Evolutionary conservation across 1,140 invertebrate genomes (phyloP).

Genomic region (Solenopsis fugax): DNA sequence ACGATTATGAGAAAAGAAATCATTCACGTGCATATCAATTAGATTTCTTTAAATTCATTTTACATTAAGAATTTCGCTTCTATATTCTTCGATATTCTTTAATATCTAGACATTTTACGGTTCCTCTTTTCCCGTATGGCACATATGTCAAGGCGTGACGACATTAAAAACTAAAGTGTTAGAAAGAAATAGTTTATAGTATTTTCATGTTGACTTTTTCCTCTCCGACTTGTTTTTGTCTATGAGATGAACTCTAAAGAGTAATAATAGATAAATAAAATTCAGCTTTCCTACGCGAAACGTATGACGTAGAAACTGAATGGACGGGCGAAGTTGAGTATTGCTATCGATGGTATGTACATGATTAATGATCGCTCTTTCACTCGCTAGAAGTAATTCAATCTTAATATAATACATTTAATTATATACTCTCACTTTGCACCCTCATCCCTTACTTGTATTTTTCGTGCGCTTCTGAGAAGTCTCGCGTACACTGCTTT

Average conservation of each 20-base stretch:
- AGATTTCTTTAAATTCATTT: not conserved
- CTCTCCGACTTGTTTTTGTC: slow-evolving; percentile 25
- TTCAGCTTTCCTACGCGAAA: slow-evolving; percentile 32
- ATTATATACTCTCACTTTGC: slow-evolving; percentile 75
- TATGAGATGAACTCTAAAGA: slow-evolving; percentile 15
- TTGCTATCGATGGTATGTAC: slow-evolving; percentile 78
- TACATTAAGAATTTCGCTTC: not conserved
- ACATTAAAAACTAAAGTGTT: slow-evolving; percentile 13
- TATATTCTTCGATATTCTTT: not conserved
- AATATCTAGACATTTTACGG: not conserved
- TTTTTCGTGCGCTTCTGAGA: slow-evolving; percentile 71
- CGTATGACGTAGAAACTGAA: slow-evolving; percentile 72
- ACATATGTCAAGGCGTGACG: slow-evolving; percentile 23
- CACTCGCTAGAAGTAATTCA: slow-evolving; percentile 66
- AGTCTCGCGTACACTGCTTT: slow-evolving; percentile 65
- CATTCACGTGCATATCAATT: not conserved
- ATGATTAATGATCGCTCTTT: slow-evolving; percentile 73
- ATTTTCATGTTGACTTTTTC: not conserved
- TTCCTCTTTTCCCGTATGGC: not conserved
- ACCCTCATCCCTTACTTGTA: slow-evolving; percentile 68
- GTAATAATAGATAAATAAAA: slow-evolving; percentile 10
- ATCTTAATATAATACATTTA: slow-evolving; percentile 76
- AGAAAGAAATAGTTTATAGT: not conserved
- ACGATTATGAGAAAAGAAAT: not conserved
- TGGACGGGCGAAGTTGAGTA: slow-evolving; percentile 80